Evolutionary conservation across 2,797 vertebrate genomes (phyloP), one percentile per base, ranked within the genome.

Genomic region (Myotis daubentonii): DNA sequence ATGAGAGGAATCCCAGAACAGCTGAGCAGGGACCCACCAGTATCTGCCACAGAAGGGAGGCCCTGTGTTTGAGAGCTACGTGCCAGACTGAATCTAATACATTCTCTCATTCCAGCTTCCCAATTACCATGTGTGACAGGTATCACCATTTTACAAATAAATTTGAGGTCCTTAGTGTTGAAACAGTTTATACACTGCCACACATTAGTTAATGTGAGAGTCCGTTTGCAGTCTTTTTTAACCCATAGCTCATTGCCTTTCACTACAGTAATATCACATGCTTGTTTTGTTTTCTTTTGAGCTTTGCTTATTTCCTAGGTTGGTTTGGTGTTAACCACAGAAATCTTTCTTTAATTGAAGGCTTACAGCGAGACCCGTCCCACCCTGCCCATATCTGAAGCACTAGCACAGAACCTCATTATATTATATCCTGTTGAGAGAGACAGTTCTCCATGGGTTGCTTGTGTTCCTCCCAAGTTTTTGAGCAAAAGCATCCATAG

Each of bases 101-200:
- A 71, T 44, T n/a, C 53, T 38, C 51, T 86, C 44, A 75, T 33
- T 74, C 75, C 28, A 44, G 62, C 25, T 60, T 71, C 33, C 36
- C 70, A 53, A 7, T 85, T 75, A 80, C 36, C 6, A 62, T 60
- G 1, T 36, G 33, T 38, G 68, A 60, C 0, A 75, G 68, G 84
- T 11, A 53, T n/a, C 62, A 79, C 22, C 57, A 68, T 72, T 90
- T 89, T 28, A 71, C 38, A 95, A 81, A 66, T 75, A 70, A 93
- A 72, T 68, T 5, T 36, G 36, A 81, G 66, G n/a, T 15, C 66
- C 22, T 47, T 41, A 4, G 9, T 38, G 13, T 60, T 22, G 68
- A 78, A 75, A n/a, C 55, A 60, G 55, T 47, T 28, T 81, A 25
- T 70, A 89, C 49, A 15, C 25, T 17, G 8, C 49, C 86, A 62